Percentiles rank a stretch among this genome's conserved stretches.
Conservation (phyloP, 2,888 invertebrate genomes). For the Drosophila siamana region DNA sequence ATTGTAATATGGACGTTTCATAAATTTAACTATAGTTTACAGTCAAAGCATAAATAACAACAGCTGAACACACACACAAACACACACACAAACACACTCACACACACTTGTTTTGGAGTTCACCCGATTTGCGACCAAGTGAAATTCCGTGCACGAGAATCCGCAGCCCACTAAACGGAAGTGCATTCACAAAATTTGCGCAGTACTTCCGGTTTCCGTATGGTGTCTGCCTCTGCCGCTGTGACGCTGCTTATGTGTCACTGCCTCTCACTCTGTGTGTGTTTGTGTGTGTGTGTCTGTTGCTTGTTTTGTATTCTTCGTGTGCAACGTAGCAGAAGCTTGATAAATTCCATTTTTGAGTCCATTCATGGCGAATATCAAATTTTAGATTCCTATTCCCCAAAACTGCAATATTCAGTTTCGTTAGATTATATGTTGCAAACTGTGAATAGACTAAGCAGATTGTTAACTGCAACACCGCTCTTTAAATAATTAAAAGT, state of each 20-base stretch:
- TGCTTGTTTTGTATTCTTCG: conserved; percentile 18
- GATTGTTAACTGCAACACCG: conserved; percentile 28
- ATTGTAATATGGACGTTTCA: conserved; percentile 27
- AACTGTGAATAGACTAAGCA: conserved; percentile 41
- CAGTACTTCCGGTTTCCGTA: conserved; percentile 71
- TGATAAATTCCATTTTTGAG: conserved; percentile 69
- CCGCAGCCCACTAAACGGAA: conserved; percentile 59
- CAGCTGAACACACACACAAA: conserved; percentile 5
- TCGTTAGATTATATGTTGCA: conserved; percentile 17
- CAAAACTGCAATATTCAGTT: background rate
- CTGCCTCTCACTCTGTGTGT: background rate
- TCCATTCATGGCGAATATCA: conserved; percentile 23
- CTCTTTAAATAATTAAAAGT: background rate
- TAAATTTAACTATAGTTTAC: conserved; percentile 12
- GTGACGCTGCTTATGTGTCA: background rate
- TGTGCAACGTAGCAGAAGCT: conserved; percentile 70
- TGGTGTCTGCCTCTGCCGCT: conserved; percentile 54
- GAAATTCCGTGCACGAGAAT: conserved; percentile 9
- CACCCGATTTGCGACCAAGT: conserved; percentile 1
- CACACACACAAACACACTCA: background rate
- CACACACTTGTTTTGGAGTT: conserved; percentile 3
- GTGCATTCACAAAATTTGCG: conserved; percentile 77
- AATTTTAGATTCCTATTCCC: background rate
- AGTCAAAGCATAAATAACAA: conserved; percentile 18
- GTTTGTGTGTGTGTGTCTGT: conserved; percentile 6